Evolutionary conservation across 1,140 invertebrate species (phyloP), one percentile per base, ranked within the genome.

Genomic region (Glomeris maerens): DNA sequence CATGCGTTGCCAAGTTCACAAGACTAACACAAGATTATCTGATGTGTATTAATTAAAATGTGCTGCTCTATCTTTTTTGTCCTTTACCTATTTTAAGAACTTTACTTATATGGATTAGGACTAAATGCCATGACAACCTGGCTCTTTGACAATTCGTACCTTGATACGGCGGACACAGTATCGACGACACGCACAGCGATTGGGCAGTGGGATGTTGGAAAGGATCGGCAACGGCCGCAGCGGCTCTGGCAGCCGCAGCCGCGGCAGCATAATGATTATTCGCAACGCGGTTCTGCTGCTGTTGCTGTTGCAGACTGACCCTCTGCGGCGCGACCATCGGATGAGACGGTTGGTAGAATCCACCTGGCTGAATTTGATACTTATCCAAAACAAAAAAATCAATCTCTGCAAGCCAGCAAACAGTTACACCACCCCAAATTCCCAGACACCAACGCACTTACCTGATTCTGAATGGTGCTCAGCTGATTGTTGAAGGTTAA

Each of bases 81-180:
- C n/a, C n/a, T n/a, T n/a, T n/a, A n/a, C n/a, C n/a, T n/a, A n/a
- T n/a, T n/a, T n/a, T n/a, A n/a, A n/a, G n/a, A n/a, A n/a, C n/a
- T n/a, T n/a, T n/a, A n/a, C n/a, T n/a, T n/a, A n/a, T n/a, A n/a
- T n/a, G n/a, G n/a, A n/a, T n/a, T n/a, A n/a, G n/a, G n/a, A n/a
- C n/a, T n/a, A n/a, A n/a, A n/a, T n/a, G n/a, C n/a, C n/a, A n/a
- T n/a, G n/a, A n/a, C n/a, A n/a, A n/a, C n/a, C n/a, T n/a, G n/a
- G n/a, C n/a, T n/a, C n/a, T n/a, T n/a, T n/a, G n/a, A n/a, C n/a
- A n/a, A n/a, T n/a, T n/a, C 23, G n/a, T 39, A 56, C 53, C 55
- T 69, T 90, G 87, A 63, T 90, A 91, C 10, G 66, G 63, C 57
- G 84, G 85, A 66, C 86, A 91, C n/a, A 91, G 70, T 57, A 94